Percentiles rank a stretch among this genome's conserved stretches.
These are phyloP conservation scores for Caiman crocodilus DNA, from an alignment of 2,797 vertebrate species.

Conservation along the genomic window DNA sequence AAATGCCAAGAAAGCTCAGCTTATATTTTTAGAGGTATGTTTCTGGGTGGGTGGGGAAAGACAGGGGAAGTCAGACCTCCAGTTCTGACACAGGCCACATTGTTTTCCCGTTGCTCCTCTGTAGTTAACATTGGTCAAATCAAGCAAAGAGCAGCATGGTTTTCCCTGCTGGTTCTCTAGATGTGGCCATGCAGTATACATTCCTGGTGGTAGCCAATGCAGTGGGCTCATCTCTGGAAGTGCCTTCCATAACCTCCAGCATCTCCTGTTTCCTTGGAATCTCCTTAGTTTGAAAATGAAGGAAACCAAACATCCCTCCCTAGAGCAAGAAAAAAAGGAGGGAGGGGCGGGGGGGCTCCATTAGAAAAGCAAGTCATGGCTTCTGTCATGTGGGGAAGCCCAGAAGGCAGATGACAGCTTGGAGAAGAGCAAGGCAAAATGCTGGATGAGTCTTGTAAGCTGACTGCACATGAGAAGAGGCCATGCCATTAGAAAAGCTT, in stretches of 20 bases:
- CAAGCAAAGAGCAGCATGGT: neutral
- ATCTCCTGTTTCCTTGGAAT: slow-evolving; percentile 53
- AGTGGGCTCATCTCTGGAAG: slow-evolving; percentile 25
- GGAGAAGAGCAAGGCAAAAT: neutral
- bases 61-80: slow-evolving; percentile 44
- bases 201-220: neutral
- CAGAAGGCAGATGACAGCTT: slow-evolving; percentile 11
- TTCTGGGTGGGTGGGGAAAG: neutral
- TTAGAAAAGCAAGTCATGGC: neutral
- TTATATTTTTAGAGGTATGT: slow-evolving; percentile 58
- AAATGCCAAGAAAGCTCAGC: slow-evolving; percentile 53
- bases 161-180: neutral
- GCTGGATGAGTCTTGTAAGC: neutral
- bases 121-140: neutral
- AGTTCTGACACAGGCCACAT: slow-evolving; percentile 54
- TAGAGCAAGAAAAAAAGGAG: neutral
- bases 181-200: neutral
- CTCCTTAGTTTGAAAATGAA: slow-evolving; percentile 11
- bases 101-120: neutral
- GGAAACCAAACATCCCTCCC: slow-evolving; percentile 60
- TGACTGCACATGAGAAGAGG: neutral
- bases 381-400: neutral
- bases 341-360: slow-evolving; percentile 6
- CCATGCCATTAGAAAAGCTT: neutral
- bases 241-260: slow-evolving; percentile 22